Conservation (phyloP, 2,888 invertebrate species). For the Sphaeridia pumilis region DNA sequence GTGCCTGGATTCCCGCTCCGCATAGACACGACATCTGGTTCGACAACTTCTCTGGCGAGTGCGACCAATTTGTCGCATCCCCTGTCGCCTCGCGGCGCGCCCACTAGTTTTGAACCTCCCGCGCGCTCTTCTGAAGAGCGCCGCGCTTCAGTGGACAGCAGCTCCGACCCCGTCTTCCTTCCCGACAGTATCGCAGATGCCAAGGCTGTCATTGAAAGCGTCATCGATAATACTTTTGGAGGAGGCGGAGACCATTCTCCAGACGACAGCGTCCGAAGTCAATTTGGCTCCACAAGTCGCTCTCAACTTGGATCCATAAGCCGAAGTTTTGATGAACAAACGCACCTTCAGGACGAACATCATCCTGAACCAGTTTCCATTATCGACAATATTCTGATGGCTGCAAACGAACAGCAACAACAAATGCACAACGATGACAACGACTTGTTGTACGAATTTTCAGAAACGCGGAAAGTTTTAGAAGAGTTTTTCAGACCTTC, state of each 20-base stretch:
- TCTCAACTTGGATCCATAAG: slow-evolving; percentile 23
- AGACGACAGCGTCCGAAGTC: slow-evolving; percentile 20
- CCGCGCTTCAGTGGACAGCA: no score
- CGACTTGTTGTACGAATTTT: slow-evolving; percentile 63
- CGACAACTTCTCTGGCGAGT: background rate
- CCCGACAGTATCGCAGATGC: background rate
- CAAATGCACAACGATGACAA: slow-evolving; percentile 9
- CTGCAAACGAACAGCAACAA: background rate
- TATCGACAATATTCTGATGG: background rate
- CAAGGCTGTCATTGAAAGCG: background rate
- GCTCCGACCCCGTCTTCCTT: background rate
- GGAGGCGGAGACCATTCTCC: slow-evolving; percentile 13
- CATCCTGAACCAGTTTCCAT: no score
- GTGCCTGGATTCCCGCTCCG: slow-evolving; percentile 70
- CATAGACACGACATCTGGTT: slow-evolving; percentile 21
- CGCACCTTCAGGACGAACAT: background rate
- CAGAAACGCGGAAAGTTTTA: slow-evolving; percentile 79
- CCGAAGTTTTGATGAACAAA: slow-evolving; percentile 16
- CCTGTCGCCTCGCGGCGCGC: background rate
- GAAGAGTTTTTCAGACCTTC: slow-evolving; percentile 64
- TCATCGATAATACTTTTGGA: background rate
- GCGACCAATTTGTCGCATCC: background rate
- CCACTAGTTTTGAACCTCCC: no score
- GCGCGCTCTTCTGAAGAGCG: no score
- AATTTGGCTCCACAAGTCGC: slow-evolving; percentile 19